Conservation (phyloP, 2,797 vertebrate species). For the Esox lucius region DNA sequence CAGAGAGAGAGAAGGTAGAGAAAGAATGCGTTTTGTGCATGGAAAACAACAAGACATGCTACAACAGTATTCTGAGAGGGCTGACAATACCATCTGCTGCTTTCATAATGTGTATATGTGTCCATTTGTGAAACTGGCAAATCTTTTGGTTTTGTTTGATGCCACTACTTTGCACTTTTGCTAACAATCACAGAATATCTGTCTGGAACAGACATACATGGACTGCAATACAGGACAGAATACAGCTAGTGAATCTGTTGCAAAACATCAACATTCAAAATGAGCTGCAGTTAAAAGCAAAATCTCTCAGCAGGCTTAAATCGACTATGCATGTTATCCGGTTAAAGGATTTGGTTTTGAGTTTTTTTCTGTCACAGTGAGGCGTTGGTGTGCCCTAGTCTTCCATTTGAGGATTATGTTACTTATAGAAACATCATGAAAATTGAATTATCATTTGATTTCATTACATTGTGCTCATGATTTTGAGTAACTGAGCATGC, state of each 20-base stretch:
- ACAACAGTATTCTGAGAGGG: neutral
- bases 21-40: neutral
- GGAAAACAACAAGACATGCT: constrained; percentile 3
- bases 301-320: constrained; percentile 60
- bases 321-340: constrained; percentile 60
- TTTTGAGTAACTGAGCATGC: neutral
- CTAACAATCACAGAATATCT: no score
- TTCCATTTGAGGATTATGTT: constrained; percentile 61
- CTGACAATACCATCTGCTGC: no score
- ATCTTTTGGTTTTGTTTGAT: no score
- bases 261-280: constrained; percentile 37
- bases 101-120: no score
- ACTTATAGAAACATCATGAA: constrained; percentile 39
- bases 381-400: constrained; percentile 34
- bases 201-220: constrained; percentile 4
- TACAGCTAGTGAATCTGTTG: constrained; percentile 20
- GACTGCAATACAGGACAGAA: neutral
- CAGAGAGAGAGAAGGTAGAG: constrained; percentile 14
- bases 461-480: neutral
- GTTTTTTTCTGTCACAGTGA: constrained; percentile 42
- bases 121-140: no score
- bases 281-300: constrained; percentile 56
- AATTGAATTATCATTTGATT: constrained; percentile 22
- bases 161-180: no score
- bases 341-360: constrained; percentile 65